Evolutionary conservation across 2,888 invertebrate genomes (phyloP), one percentile per base, ranked within the genome.

Genomic region (Drosophila nigritarsus): DNA sequence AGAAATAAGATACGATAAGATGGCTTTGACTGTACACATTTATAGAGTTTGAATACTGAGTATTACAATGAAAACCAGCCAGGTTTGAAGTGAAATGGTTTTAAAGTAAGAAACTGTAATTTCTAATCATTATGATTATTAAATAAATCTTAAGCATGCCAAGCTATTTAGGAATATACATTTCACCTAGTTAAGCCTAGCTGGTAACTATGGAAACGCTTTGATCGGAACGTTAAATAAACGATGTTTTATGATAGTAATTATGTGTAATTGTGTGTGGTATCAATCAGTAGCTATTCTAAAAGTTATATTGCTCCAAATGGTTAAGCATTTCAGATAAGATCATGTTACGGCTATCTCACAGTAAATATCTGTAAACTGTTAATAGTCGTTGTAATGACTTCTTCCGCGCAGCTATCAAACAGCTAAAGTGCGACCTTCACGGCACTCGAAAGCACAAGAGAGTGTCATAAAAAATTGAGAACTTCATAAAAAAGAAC

Each of bases 361-460:
- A 38, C 20, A 40, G n/a, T 29, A 30, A 9, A 8, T 30, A 42
- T 15, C n/a, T 29, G n/a, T 13, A 4, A 9, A 27, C 30, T 40
- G 48, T 45, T 18, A 32, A 62, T 13, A 18, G 18, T 20, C n/a
- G 20, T 4, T 15, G 13, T 42, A 13, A 32, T 11, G 20, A 7
- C 30, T 20, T 30, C 20, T 13, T 9, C 27, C 29, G 30, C 48
- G 13, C 13, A 20, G 51, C 49, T 60, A 15, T 60, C 13, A 45
- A 45, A 24, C 45, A 8, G 15, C 15, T 5, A 15, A 45, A 45
- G 30, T 65, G 50, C 65, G 80, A 80, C 78, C 78, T 80, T 80
- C 67, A 78, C 67, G 58, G 54, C 63, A 34, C 50, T 62, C 45
- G 8, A 3, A 24, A 53, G 49, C 30, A 55, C 15, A 49, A 61